Base-by-base conservation (phyloP, 2,888 invertebrate species). In the Macrosoma leucophasiata region DNA sequence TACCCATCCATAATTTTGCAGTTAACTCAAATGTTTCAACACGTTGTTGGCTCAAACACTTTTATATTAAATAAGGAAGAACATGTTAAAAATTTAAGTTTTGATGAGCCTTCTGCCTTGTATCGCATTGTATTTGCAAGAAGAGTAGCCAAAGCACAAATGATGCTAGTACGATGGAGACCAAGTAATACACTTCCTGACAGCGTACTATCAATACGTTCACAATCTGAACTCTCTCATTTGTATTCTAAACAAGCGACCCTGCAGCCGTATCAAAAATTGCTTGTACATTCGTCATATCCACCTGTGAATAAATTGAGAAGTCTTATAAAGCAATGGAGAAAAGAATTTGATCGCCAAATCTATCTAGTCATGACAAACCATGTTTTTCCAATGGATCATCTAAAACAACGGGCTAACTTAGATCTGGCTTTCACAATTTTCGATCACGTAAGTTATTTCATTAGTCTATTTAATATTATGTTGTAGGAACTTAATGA, bases 351-450 rank as follows among this genome's bases (percentile, higher is more conserved):
- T n/a, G n/a, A n/a, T n/a, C n/a, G n/a, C n/a, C 3, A 44, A 50
- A 13, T n/a, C n/a, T n/a, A n/a, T n/a, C n/a, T n/a, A n/a, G n/a
- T n/a, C n/a, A n/a, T n/a, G n/a, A n/a, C n/a, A n/a, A n/a, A n/a
- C n/a, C n/a, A n/a, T n/a, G n/a, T n/a, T n/a, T n/a, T n/a, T n/a
- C n/a, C n/a, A n/a, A n/a, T n/a, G n/a, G n/a, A n/a, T n/a, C n/a
- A n/a, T n/a, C n/a, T n/a, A n/a, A n/a, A n/a, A n/a, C 44, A 64
- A 27, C 26, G 66, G n/a, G 60, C 67, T 0, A 50, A 62, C 19
- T 36, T 62, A 10, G 52, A 65, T 39, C 43, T 71, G 14, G 56
- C 56, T 9, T 17, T 39, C 7, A 65, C 52, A 18, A n/a, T n/a
- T n/a, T n/a, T n/a, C n/a, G n/a, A n/a, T n/a, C n/a, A n/a, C n/a